Conservation (phyloP, 2,797 vertebrate species). For the Acomys russatus region DNA sequence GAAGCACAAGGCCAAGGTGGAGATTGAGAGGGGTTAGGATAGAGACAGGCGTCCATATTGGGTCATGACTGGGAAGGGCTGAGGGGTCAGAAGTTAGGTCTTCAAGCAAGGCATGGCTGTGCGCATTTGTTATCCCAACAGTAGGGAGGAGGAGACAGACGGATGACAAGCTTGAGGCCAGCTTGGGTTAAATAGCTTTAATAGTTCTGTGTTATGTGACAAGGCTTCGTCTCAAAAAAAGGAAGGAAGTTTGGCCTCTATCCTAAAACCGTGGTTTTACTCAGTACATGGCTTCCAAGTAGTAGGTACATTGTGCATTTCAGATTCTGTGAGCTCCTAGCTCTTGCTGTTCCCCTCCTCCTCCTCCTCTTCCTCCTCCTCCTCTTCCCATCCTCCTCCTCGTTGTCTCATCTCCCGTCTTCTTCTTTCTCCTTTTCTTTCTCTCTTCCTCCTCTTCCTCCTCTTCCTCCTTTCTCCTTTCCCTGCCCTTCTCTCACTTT, state of each 20-base stretch:
- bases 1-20: not conserved
- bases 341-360: too few relatives aligned
- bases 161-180: not conserved
- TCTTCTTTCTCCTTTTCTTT: not conserved
- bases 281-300: not conserved
- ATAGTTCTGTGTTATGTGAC: not conserved
- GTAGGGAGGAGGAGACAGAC: not conserved
- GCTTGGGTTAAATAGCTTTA: not conserved
- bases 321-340: not conserved
- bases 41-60: not conserved
- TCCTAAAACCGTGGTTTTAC: not conserved
- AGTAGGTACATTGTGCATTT: not conserved
- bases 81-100: not conserved
- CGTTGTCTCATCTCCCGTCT: accelerated
- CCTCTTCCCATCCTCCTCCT: accelerated
- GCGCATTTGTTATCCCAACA: not conserved
- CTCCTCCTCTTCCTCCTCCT: too few relatives aligned
- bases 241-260: not conserved
- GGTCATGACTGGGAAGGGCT: not conserved
- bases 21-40: not conserved
- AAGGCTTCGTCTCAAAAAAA: not conserved
- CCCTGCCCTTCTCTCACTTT: not conserved
- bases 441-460: not conserved
- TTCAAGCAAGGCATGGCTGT: not conserved
- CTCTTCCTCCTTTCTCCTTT: not conserved